Conservation (phyloP, 2,113 vertebrate genomes). For the Petroica traversi region DNA sequence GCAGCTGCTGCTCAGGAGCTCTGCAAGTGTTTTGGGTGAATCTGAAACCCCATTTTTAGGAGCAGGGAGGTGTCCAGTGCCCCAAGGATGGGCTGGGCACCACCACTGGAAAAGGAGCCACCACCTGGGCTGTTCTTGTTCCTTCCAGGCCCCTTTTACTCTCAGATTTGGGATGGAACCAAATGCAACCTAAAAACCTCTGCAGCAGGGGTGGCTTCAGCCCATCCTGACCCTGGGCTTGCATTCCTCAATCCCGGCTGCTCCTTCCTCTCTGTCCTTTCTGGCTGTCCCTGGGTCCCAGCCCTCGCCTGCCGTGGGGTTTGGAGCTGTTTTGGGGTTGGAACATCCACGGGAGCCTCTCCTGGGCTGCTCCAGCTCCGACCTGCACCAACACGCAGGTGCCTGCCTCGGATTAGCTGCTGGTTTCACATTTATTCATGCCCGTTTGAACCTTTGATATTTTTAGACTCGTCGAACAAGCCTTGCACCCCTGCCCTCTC, state of each 20-base stretch:
- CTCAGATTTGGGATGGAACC: not conserved
- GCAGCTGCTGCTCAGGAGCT: accelerated
- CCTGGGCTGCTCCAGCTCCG: not conserved
- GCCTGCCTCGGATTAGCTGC: not conserved
- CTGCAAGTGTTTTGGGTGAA: accelerated
- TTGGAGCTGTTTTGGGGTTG: accelerated
- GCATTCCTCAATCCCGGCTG: accelerated
- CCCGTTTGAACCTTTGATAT: not conserved
- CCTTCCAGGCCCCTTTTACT: not conserved
- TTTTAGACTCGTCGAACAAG: not conserved
- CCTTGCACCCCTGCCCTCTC: not conserved
- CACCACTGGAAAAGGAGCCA: accelerated
- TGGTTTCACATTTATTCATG: not conserved
- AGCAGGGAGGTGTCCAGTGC: not conserved
- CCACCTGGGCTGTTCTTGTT: not conserved
- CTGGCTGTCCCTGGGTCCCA: not conserved
- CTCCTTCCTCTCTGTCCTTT: not conserved
- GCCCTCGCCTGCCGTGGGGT: accelerated
- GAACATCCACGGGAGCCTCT: not conserved
- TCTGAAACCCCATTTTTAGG: not conserved
- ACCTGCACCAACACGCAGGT: not conserved
- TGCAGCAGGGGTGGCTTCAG: not conserved
- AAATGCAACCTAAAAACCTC: accelerated
- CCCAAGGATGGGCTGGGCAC: not conserved
- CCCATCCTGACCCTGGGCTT: not conserved